Evolutionary conservation across 1,140 invertebrate species (phyloP).

Genomic region (Odontomachus brunneus): DNA sequence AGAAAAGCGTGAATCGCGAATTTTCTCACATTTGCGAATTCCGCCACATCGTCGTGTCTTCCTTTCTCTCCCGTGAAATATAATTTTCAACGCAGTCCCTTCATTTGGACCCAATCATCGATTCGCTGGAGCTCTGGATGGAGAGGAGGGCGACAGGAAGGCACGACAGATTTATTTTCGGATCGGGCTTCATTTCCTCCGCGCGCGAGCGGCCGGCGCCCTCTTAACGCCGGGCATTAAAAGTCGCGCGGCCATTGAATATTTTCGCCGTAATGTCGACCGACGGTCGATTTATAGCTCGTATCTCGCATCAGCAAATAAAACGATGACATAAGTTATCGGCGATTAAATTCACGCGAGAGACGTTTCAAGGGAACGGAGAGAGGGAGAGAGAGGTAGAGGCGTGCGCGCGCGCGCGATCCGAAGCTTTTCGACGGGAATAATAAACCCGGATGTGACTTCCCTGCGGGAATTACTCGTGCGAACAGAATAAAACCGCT

Average conservation of each 20-base stretch:
- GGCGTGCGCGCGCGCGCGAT: background rate
- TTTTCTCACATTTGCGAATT: background rate
- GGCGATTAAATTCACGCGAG: slow-evolving; percentile 10
- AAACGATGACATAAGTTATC: slow-evolving; percentile 7
- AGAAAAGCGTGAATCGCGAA: background rate
- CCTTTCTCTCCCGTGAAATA: background rate
- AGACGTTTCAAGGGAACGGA: too few species aligned
- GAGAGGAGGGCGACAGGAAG: background rate
- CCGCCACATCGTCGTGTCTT: background rate
- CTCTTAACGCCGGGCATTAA: background rate
- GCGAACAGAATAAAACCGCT: background rate
- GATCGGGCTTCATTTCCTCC: slow-evolving; percentile 16
- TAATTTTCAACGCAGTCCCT: background rate
- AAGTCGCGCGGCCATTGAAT: background rate
- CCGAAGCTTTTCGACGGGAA: background rate
- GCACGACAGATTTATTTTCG: slow-evolving; percentile 18
- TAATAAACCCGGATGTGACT: slow-evolving; percentile 1
- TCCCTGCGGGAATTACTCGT: background rate
- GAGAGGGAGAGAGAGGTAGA: background rate
- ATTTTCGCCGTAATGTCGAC: slow-evolving; percentile 3
- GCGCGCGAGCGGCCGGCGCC: background rate
- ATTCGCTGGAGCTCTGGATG: background rate
- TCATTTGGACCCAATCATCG: background rate
- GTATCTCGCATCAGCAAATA: background rate
- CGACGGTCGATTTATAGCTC: background rate